Evolutionary conservation across 2,888 invertebrate genomes (phyloP).

Genomic region (Oscheius sp.): DNA sequence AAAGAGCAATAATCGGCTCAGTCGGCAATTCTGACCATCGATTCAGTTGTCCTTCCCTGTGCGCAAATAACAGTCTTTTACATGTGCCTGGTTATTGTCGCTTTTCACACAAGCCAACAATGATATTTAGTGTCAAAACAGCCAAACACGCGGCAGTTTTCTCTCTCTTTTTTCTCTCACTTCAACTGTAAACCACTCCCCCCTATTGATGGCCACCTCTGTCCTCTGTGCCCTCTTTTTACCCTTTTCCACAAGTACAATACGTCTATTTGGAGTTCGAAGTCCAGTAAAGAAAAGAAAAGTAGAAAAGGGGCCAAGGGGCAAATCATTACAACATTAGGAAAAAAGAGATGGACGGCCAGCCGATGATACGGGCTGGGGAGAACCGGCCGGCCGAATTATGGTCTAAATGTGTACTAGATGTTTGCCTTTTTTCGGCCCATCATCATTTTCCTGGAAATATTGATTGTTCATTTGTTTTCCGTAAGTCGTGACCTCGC

Average conservation of each 20-base stretch:
- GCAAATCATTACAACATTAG: not conserved
- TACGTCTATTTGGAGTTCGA: too few species aligned
- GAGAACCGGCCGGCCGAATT: not conserved
- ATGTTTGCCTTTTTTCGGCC: not conserved
- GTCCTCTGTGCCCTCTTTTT: too few species aligned
- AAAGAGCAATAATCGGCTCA: slow-evolving; percentile 21
- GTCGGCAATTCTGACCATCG: slow-evolving; percentile 18
- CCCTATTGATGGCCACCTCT: too few species aligned
- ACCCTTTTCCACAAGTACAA: too few species aligned
- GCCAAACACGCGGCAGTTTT: too few species aligned
- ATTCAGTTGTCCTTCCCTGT: not conserved
- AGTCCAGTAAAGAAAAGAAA: too few species aligned
- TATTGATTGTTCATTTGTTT: not conserved
- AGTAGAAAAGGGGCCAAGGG: not conserved
- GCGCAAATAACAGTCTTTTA: not conserved
- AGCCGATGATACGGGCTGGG: not conserved
- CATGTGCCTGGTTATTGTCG: not conserved
- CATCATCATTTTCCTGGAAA: not conserved
- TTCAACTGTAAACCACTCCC: too few species aligned
- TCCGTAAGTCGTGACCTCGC: not conserved
- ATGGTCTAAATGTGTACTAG: not conserved
- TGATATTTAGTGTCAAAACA: too few species aligned
- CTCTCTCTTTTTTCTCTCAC: too few species aligned
- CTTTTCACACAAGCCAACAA: too few species aligned
- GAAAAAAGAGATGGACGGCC: not conserved